Base-by-base conservation (phyloP, 2,113 vertebrate species). In the Calypte anna region DNA sequence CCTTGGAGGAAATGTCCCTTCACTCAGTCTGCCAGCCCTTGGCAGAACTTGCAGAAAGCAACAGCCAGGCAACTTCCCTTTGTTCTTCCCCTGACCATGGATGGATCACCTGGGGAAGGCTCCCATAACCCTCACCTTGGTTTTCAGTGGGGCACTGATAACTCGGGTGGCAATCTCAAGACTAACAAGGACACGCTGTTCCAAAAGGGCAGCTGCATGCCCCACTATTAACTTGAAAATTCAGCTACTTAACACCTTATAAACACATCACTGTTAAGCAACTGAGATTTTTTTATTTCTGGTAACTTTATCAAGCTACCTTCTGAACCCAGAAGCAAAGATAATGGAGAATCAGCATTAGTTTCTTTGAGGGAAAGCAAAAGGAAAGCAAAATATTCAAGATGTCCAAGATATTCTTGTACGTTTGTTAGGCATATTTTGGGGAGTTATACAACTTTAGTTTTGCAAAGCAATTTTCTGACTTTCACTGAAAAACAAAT, bases 381-480 rank as follows among this genome's bases (percentile, higher is more conserved):
- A 82, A 84, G 53, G 63, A 43, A 28, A 87, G 48, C 27, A 67
- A 91, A 51, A 50, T 38, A 20, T 21, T 48, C 46, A 48, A 48
- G 46, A 48, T 22, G 46, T 48, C 19, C 50, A 23, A 50, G 21
- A 50, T 23, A 76, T 62, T 59, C 50, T 18, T 61, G 28, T 33
- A 55, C 30, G 74, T 92, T 94, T 86, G 62, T 82, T 91, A 89
- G 74, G 72, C 70, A 64, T 92, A 88, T 94, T 96, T 90, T 78
- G 3, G 33, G 64, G 77, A 95, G 51, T 95, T 82, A 59, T 18
- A 88, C 67, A 96, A 96, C 93, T 93, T 78, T 27, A 90, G 77
- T 86, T 67, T 94, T 96, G 90, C 85, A 94, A 98, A 94, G 83
- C 97, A 94, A 94, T 97, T 96, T 96, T 95, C 94, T 70, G 74